A percentile compares a stretch with the other conserved stretches of the same genome.
phyloP scores from a whole-genome alignment of 1,140 invertebrate species.

The Macrosteles quadrilineatus region DNA sequence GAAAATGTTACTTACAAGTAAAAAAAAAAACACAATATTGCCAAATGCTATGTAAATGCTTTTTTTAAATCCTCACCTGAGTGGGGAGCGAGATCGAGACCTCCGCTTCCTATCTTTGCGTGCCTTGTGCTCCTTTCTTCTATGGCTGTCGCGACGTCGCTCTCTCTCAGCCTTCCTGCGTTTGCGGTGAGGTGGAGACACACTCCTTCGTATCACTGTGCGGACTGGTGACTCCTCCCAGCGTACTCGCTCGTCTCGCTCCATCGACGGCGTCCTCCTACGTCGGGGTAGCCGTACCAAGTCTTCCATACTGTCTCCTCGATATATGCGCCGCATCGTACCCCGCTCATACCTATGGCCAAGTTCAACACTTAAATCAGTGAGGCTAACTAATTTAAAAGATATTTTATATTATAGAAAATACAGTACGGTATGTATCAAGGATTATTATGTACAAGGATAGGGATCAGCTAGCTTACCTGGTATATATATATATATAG shows the following conservation, averaged over 20 bases:
- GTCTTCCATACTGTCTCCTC: not conserved
- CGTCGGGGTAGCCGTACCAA: not conserved
- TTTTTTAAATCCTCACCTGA: not conserved
- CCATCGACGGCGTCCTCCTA: not conserved
- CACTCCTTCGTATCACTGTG: conserved; percentile 11
- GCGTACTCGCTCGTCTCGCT: not conserved
- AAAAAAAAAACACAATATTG: too few relatives aligned
- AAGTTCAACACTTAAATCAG: too few relatives aligned
- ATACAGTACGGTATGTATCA: too few relatives aligned
- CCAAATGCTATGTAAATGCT: too few relatives aligned
- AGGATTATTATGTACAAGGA: too few relatives aligned
- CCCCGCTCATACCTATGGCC: not conserved
- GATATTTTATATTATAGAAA: too few relatives aligned
- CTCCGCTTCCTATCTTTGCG: conserved; percentile 11
- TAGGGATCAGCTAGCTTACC: too few relatives aligned
- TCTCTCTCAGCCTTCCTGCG: conserved; percentile 12
- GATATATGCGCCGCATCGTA: not conserved
- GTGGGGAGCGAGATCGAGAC: conserved; percentile 5
- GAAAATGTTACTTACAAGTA: too few relatives aligned
- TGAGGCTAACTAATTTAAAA: too few relatives aligned
- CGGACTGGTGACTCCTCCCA: not conserved
- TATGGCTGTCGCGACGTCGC: not conserved
- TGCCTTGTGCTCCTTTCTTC: conserved; percentile 13
- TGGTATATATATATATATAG: too few relatives aligned
- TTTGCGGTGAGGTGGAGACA: conserved; percentile 13